Evolutionary conservation across 2,888 invertebrate species (phyloP), one percentile per base, ranked within the genome.

Genomic region (Diplazon laetatorius): DNA sequence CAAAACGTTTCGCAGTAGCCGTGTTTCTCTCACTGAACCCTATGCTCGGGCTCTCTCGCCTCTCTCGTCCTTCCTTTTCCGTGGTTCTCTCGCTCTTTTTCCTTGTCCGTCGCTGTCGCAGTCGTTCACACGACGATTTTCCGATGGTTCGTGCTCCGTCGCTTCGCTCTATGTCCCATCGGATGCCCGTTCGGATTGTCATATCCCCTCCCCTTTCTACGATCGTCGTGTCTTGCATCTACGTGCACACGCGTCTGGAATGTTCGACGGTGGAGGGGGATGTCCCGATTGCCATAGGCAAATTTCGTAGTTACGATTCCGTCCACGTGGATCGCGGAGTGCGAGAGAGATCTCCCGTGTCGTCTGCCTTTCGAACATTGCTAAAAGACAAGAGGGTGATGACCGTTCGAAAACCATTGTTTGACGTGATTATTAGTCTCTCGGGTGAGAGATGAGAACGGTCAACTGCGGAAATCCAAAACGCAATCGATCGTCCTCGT

Each of bases 1-100:
- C 30, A 2, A 6, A 30, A 30, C 30, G 55, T 82, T 82, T 84
- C 81, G 16, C 18, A 79, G 70, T 22, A 60, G 71, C 76, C 70
- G 65, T 68, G 65, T 65, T 52, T 55, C 59, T 50, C 77, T 76
- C 79, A 76, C 74, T 80, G 52, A 52, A 60, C 62, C 46, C 79
- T 71, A 44, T 42, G 52, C 55, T 66, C 66, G 9, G 55, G 18
- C 75, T 71, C 76, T 72, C 57, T 72, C 55, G 18, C 9, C 18
- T 46, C 2, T 46, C 8, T 18, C 46, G 14, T 5, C 8, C 18
- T 18, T 16, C 22, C n/a, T 30, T 8, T 6, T n/a, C 3, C 22
- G 3, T n/a, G n/a, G 12, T 30, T 9, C 8, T 30, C 5, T 12
- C n/a, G n/a, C 50, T 20, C 22, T 50, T 50, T 50, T 42, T n/a